phyloP scores from a whole-genome alignment of 2,888 invertebrate species.

The Leptinotarsa peninsularis region DNA sequence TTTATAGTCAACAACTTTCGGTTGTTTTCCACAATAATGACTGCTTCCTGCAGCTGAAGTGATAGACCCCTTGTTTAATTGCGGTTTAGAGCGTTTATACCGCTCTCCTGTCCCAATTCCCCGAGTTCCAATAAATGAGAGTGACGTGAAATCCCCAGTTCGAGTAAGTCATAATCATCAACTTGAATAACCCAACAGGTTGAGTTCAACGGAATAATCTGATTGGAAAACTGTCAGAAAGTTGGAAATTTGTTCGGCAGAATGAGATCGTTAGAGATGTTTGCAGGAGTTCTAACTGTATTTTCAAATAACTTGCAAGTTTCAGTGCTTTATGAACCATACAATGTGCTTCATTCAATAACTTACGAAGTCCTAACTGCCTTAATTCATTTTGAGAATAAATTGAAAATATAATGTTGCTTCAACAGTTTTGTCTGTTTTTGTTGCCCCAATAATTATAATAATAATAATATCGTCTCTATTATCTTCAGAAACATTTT shows the following conservation, averaged over 20 bases:
- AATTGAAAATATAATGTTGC: too few relatives aligned
- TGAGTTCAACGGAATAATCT: background rate
- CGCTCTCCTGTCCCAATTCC: background rate
- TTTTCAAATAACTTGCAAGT: too few relatives aligned
- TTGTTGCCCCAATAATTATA: too few relatives aligned
- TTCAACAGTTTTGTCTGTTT: too few relatives aligned
- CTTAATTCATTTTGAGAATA: too few relatives aligned
- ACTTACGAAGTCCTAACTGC: too few relatives aligned
- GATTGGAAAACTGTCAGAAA: background rate
- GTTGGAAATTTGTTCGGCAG: background rate
- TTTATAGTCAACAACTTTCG: background rate
- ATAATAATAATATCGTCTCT: too few relatives aligned
- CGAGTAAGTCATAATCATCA: slow-evolving; percentile 1
- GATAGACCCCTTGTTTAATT: slow-evolving; percentile 5
- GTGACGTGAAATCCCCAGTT: slow-evolving; percentile 3
- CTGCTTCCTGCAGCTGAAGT: background rate
- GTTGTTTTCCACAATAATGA: background rate
- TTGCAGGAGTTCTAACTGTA: background rate
- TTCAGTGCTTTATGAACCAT: background rate
- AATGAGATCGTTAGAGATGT: background rate
- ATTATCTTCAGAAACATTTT: too few relatives aligned
- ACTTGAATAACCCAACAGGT: background rate
- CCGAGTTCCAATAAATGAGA: slow-evolving; percentile 12
- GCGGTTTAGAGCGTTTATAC: background rate
- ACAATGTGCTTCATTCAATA: too few relatives aligned